These are phyloP conservation scores for Apogon hyalosoma DNA, from an alignment of 2,797 vertebrate genomes.

Conservation along the genomic window DNA sequence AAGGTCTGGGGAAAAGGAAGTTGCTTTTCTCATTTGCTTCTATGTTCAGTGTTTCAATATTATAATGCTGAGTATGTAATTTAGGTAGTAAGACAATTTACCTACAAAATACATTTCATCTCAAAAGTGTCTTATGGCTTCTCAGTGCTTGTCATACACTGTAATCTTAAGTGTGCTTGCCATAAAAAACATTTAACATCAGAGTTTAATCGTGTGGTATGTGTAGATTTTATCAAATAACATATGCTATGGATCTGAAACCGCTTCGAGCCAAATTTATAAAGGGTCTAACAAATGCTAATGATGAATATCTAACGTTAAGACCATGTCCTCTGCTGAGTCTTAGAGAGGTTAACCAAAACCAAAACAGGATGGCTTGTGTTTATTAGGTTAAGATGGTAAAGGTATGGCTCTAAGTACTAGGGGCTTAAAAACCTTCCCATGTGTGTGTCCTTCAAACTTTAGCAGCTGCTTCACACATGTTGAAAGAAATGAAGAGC, in stretches of 20 bases:
- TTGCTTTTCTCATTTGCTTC: not conserved
- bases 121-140: slow-evolving; percentile 18
- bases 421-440: slow-evolving; percentile 63
- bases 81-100: not conserved
- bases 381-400: slow-evolving; percentile 58
- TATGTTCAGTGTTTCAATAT: not conserved
- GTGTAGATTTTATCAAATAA: slow-evolving; percentile 12
- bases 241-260: slow-evolving; percentile 2
- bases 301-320: slow-evolving; percentile 19
- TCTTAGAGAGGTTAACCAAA: slow-evolving; percentile 34
- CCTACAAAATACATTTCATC: not conserved
- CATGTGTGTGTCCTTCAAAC: slow-evolving; percentile 65
- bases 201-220: slow-evolving; percentile 33
- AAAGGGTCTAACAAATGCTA: slow-evolving; percentile 17
- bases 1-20: not conserved
- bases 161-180: slow-evolving; percentile 4
- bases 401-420: slow-evolving; percentile 52
- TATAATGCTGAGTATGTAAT: not conserved
- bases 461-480: slow-evolving; percentile 74
- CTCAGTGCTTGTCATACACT: not conserved
- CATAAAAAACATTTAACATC: slow-evolving; percentile 5
- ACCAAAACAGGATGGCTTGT: slow-evolving; percentile 48
- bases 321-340: not conserved
- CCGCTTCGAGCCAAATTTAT: slow-evolving; percentile 4
- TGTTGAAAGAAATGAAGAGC: slow-evolving; percentile 51